phyloP scores from a whole-genome alignment of 2,888 invertebrate species.

The Habroteleia sp. region DNA sequence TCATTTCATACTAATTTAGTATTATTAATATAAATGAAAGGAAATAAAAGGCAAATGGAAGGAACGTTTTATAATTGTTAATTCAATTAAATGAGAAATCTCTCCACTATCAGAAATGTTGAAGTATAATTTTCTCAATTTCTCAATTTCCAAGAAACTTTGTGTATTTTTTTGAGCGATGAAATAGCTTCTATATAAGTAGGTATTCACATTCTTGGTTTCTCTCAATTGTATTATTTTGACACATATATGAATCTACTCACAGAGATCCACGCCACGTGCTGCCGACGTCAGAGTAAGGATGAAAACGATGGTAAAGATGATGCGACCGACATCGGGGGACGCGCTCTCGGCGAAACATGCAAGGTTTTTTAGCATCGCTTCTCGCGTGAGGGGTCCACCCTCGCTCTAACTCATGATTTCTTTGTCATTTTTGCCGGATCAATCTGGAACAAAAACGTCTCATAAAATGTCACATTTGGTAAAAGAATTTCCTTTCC shows the following conservation, averaged over 20 bases:
- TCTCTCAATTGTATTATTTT: constrained; percentile 30
- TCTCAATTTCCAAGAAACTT: no score
- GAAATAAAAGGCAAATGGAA: no score
- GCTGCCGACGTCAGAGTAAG: constrained; percentile 66
- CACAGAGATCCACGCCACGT: constrained; percentile 76
- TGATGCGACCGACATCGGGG: constrained; percentile 72
- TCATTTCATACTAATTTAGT: no score
- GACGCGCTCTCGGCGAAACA: constrained; percentile 73
- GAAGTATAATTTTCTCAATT: no score
- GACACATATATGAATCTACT: constrained; percentile 66
- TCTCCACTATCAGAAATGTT: neutral
- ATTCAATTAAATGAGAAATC: no score
- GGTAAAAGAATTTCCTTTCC: neutral
- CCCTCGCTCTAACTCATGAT: constrained; percentile 77
- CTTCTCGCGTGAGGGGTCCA: constrained; percentile 75
- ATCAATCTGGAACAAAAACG: constrained; percentile 72
- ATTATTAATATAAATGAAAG: no score
- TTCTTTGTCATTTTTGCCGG: constrained; percentile 72
- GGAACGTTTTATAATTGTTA: no score
- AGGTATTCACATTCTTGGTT: constrained; percentile 2
- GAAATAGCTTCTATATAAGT: constrained; percentile 10
- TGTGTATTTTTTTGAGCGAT: neutral
- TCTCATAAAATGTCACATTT: constrained; percentile 10
- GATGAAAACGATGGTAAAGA: constrained; percentile 68
- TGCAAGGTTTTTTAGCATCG: constrained; percentile 75